Evolutionary conservation across 2,113 vertebrate species (phyloP), one percentile per base, ranked within the genome.

Genomic region (Oplegnathus fasciatus): DNA sequence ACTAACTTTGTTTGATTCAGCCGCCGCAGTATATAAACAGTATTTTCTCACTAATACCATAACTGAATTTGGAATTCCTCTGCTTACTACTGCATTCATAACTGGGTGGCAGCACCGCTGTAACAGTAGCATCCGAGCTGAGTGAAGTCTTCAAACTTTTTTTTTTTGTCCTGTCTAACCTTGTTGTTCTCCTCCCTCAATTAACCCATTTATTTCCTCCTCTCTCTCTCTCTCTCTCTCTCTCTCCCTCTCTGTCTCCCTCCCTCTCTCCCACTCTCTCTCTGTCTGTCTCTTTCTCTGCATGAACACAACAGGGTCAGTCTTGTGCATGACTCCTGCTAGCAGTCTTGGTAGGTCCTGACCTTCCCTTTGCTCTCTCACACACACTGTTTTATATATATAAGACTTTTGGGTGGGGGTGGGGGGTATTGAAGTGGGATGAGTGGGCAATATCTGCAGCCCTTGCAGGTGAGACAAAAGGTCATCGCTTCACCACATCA

Each of bases 271-370:
- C 32, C 52, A 42, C 69, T 40, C 62, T 71, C 69, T 89, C 66
- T 84, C 50, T 86, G 54, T 93, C 91, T 93, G 64, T 93, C 83
- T 94, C 90, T 93, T 66, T 93, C 83, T 94, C 90, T 94, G 95
- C 94, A 95, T 99, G 97, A 94, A 96, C 91, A 96, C 72, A 77
- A 91, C 97, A 99, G 98, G 98, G 96, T 99, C 98, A 97, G 97
- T 99, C 96, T 98, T 99, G 96, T 99, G 98, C 97, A 99, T 99
- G 98, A 97, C 98, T 96, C 98, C 98, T 95, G 97, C 97, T 99
- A 99, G 97, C 97, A 98, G 97, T 97, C 97, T 99, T 97, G 98
- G 98, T 99, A 99, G 97, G 98, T 99, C 97, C 92, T 95, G 95
- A 96, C 95, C 96, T 96, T 97, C 94, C 96, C 96, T 95, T 82